A percentile compares a stretch with the other conserved stretches of the same genome.
These are phyloP conservation scores for Hydrolagus affinis DNA, from an alignment of 2,113 vertebrate species.

Conservation along the genomic window DNA sequence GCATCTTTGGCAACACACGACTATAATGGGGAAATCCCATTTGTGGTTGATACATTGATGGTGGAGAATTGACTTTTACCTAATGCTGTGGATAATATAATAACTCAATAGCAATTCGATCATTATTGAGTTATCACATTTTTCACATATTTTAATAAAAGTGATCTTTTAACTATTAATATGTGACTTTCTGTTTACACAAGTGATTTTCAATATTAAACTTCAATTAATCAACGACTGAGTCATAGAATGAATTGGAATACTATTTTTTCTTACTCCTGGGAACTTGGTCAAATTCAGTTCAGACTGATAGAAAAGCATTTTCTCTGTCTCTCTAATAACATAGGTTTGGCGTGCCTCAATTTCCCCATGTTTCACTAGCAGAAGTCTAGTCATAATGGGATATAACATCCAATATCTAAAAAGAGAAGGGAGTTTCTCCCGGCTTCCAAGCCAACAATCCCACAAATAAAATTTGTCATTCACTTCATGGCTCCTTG, in stretches of 20 bases:
- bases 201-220: not conserved
- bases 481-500: too few species aligned
- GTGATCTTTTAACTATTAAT: not conserved
- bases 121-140: not conserved
- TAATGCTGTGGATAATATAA: not conserved
- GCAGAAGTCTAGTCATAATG: too few species aligned
- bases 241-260: not conserved
- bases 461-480: too few species aligned
- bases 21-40: not conserved
- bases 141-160: not conserved
- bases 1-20: too few species aligned
- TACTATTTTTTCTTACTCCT: not conserved
- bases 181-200: not conserved
- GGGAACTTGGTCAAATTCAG: not conserved
- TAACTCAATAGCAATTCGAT: not conserved
- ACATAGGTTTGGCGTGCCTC: too few species aligned
- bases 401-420: too few species aligned
- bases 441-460: too few species aligned
- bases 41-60: not conserved
- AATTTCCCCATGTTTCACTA: too few species aligned
- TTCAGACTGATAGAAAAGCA: not conserved
- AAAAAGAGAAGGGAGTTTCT: too few species aligned
- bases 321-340: not conserved
- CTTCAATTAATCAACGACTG: not conserved
- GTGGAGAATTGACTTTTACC: not conserved